phyloP scores from a whole-genome alignment of 1,140 invertebrate genomes.

The Latrodectus geometricus region DNA sequence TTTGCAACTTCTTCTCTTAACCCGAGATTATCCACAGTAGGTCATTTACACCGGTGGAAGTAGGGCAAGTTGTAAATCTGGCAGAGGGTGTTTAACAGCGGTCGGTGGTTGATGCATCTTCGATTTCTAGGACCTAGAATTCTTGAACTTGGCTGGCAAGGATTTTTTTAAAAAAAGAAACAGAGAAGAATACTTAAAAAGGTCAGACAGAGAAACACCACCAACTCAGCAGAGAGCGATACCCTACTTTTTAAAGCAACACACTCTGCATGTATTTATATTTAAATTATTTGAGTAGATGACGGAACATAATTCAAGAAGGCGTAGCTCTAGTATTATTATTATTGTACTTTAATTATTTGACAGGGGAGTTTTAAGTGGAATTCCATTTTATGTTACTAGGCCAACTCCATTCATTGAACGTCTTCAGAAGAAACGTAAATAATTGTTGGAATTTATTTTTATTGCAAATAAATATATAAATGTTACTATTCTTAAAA shows the following conservation, averaged over 20 bases:
- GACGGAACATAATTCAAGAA: too few species aligned
- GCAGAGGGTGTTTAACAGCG: not conserved
- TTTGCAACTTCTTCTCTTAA: constrained; percentile 6
- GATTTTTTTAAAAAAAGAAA: not conserved
- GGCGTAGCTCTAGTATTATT: too few species aligned
- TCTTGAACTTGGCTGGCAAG: constrained; percentile 42
- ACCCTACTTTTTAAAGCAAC: not conserved
- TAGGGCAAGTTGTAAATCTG: not conserved
- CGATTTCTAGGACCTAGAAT: constrained; percentile 36
- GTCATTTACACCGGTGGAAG: constrained; percentile 41
- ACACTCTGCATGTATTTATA: too few species aligned
- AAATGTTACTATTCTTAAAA: too few species aligned
- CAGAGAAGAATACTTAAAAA: not conserved
- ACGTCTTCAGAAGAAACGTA: too few species aligned
- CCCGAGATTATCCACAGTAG: constrained; percentile 2
- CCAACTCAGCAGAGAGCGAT: not conserved
- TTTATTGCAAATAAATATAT: too few species aligned
- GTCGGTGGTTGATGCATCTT: not conserved
- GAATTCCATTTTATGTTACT: too few species aligned
- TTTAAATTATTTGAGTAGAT: too few species aligned
- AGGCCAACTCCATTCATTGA: too few species aligned
- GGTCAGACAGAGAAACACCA: constrained; percentile 1
- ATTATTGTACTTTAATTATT: too few species aligned
- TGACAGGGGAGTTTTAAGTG: too few species aligned
- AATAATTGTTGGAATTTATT: too few species aligned